Percentiles rank a stretch among this genome's conserved stretches.
These are phyloP conservation scores for Gasterosteus nipponicus DNA, from an alignment of 2,113 vertebrate species.

Conservation along the genomic window DNA sequence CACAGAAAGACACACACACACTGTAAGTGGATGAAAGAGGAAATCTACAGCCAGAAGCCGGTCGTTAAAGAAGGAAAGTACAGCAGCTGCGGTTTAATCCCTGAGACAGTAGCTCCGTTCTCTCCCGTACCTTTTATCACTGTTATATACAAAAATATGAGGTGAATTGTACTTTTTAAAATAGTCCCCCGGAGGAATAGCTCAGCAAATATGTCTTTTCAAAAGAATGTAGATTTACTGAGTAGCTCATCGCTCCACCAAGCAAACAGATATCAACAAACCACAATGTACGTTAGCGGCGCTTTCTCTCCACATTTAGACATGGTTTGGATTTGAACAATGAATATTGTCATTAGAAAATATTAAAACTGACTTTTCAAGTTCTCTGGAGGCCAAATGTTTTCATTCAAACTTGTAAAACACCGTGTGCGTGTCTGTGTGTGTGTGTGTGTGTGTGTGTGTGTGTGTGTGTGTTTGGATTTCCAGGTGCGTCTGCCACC, in stretches of 20 bases:
- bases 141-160: background rate
- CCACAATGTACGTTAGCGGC: background rate
- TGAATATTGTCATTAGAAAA: background rate
- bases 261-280: constrained; percentile 19
- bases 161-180: background rate
- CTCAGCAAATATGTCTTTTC: background rate
- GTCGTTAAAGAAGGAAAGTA: constrained; percentile 4
- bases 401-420: background rate
- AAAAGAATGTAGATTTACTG: background rate
- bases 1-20: constrained; percentile 28
- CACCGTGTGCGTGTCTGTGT: background rate
- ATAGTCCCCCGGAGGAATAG: background rate
- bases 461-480: background rate
- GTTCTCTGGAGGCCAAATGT: background rate
- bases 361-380: background rate
- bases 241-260: background rate
- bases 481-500: constrained; percentile 65
- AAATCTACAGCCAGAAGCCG: constrained; percentile 27
- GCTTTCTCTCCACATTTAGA: background rate
- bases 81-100: constrained; percentile 23
- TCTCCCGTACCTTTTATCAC: background rate
- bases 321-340: too few species aligned
- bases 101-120: constrained; percentile 4
- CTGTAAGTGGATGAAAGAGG: constrained; percentile 43
- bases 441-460: constrained; percentile 14